These are phyloP conservation scores for Dipus sagitta DNA, from an alignment of 2,797 vertebrate genomes.

Conservation along the genomic window DNA sequence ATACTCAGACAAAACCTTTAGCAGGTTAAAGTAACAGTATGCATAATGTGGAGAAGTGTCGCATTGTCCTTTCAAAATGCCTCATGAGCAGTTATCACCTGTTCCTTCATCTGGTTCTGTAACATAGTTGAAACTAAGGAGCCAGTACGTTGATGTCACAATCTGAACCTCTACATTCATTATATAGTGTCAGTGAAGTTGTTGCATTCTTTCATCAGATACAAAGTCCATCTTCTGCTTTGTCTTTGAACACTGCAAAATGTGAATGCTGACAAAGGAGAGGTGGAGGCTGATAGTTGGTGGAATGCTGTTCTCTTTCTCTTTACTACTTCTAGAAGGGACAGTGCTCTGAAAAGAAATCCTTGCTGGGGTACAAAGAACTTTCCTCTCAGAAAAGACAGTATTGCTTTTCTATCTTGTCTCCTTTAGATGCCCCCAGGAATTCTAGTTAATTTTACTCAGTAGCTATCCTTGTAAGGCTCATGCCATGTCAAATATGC, in stretches of 20 bases:
- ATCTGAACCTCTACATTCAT: neutral
- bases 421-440: neutral
- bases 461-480: neutral
- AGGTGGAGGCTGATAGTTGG: neutral
- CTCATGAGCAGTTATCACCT: neutral
- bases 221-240: neutral
- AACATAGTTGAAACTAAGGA: neutral
- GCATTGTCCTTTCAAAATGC: neutral
- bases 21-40: neutral
- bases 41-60: neutral
- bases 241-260: conserved; percentile 8
- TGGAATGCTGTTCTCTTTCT: neutral
- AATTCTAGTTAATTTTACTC: neutral
- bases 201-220: neutral
- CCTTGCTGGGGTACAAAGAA: neutral
- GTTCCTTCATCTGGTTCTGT: neutral
- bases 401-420: neutral
- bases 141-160: neutral
- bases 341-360: neutral
- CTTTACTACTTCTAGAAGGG: neutral
- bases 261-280: neutral
- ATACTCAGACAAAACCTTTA: neutral
- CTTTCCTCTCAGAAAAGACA: neutral
- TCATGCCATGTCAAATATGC: conserved; percentile 23
- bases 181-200: neutral